Evolutionary conservation across 1,140 invertebrate genomes (phyloP).

Genomic region (Alviniconcha marisindica): DNA sequence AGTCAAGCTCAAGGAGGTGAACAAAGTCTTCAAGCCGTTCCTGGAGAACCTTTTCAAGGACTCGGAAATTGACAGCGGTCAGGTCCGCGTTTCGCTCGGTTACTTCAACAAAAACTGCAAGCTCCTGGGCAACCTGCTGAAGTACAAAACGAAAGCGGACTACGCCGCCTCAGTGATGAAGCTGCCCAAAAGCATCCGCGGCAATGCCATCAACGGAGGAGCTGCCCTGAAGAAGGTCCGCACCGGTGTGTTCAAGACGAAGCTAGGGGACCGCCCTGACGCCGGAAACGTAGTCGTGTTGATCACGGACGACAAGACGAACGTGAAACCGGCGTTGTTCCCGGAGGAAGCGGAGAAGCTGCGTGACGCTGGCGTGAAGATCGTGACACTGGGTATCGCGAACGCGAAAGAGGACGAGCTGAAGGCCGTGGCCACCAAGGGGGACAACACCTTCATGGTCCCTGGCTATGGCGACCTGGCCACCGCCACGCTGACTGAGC

Average conservation of each 20-base stretch:
- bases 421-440: constrained; percentile 49
- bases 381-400: constrained; percentile 55
- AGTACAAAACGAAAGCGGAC: constrained; percentile 33
- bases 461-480: constrained; percentile 37
- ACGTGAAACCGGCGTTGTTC: constrained; percentile 33
- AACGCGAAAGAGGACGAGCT: constrained; percentile 45
- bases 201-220: constrained; percentile 29
- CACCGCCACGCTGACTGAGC: constrained; percentile 26
- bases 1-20: constrained; percentile 47
- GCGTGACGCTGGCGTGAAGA: constrained; percentile 53
- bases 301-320: constrained; percentile 57
- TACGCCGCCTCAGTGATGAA: constrained; percentile 29
- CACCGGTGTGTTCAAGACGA: constrained; percentile 47
- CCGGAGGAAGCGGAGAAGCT: constrained; percentile 48
- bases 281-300: constrained; percentile 57
- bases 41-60: constrained; percentile 52
- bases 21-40: constrained; percentile 52
- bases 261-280: constrained; percentile 59
- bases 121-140: constrained; percentile 51
- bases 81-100: constrained; percentile 56
- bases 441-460: constrained; percentile 41
- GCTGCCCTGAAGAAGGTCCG: constrained; percentile 45
- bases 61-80: constrained; percentile 57
- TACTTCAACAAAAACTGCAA: constrained; percentile 55
- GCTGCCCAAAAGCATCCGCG: constrained; percentile 18